Evolutionary conservation across 2,888 invertebrate genomes (phyloP).

Genomic region (Temnothorax ravouxi): DNA sequence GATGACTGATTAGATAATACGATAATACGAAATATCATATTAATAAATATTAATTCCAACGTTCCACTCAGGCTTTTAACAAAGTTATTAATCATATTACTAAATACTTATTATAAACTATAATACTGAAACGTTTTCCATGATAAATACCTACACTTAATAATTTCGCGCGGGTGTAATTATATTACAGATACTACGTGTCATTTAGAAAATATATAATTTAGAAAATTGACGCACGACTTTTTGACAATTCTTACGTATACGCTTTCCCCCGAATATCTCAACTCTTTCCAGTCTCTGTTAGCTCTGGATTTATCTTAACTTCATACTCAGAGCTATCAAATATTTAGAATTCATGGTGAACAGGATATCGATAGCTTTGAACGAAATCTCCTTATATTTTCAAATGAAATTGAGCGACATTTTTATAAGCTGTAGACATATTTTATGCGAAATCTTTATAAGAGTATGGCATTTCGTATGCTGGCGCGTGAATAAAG

Average conservation of each 20-base stretch:
- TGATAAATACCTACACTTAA: neutral
- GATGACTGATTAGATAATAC: neutral
- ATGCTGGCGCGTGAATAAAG: neutral
- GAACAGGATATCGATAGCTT: neutral
- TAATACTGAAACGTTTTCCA: neutral
- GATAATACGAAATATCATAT: neutral
- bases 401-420: neutral
- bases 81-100: neutral
- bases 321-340: neutral
- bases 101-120: neutral
- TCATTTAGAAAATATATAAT: neutral
- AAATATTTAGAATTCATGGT: neutral
- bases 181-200: neutral
- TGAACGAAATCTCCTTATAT: neutral
- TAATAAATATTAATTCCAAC: constrained; percentile 12
- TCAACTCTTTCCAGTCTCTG: neutral
- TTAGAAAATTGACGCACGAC: neutral
- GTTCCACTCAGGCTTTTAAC: neutral
- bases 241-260: neutral
- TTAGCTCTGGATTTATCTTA: neutral
- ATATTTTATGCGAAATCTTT: neutral
- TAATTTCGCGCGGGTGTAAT: neutral
- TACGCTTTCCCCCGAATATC: neutral
- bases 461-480: neutral
- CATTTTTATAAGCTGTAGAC: neutral